Conservation (phyloP, 2,113 vertebrate species). For the Sorex fumeus region DNA sequence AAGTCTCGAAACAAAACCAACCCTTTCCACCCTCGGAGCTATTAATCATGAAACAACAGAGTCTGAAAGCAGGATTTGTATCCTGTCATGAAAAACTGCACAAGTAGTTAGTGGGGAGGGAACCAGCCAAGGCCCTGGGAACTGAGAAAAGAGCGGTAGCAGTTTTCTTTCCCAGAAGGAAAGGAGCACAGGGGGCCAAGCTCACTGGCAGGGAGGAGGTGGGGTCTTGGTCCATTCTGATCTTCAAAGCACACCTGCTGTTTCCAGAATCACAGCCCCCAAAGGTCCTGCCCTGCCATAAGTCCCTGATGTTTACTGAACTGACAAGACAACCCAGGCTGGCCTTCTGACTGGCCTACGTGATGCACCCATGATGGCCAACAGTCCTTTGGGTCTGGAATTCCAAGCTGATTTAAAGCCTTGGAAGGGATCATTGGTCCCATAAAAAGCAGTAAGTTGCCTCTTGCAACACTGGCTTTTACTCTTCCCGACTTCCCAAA, state of each 20-base stretch:
- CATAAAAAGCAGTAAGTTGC: not conserved
- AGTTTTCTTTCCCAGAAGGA: not conserved
- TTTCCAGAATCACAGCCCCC: conserved; percentile 34
- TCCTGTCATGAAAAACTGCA: not conserved
- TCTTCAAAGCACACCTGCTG: not conserved
- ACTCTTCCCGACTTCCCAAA: not conserved
- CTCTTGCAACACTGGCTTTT: not conserved
- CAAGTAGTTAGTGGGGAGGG: not conserved
- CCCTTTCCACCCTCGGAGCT: not conserved
- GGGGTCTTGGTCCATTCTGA: not conserved
- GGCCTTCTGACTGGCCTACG: not conserved
- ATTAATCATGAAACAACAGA: not conserved
- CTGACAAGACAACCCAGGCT: not conserved
- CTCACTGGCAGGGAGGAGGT: not conserved
- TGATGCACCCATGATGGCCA: not conserved
- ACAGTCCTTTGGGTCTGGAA: not conserved
- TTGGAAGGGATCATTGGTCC: too few relatives aligned
- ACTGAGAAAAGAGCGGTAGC: not conserved
- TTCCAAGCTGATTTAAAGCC: not conserved
- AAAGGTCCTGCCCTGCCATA: not conserved
- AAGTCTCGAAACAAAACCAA: conserved; percentile 4
- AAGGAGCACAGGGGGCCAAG: not conserved
- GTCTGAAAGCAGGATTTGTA: not conserved
- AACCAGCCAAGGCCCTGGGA: not conserved
- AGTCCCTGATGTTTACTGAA: not conserved